A percentile compares a stretch with the other conserved stretches of the same genome.
Conservation (phyloP, 2,888 invertebrate genomes). For the Philaethria dido region DNA sequence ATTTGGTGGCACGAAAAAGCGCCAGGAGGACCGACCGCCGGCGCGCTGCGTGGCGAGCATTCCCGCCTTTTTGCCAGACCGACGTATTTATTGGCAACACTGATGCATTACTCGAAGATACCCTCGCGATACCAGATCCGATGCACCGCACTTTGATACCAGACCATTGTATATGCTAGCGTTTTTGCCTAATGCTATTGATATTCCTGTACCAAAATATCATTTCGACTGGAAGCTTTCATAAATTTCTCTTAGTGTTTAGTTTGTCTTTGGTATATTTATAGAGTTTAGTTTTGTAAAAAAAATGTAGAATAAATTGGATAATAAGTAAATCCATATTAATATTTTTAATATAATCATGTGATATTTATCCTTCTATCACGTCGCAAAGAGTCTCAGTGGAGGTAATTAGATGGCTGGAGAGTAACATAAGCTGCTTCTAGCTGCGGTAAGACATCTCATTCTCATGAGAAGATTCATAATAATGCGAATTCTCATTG, state of each 20-base stretch:
- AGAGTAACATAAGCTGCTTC: no score
- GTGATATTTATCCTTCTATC: no score
- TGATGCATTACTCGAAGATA: slow-evolving; percentile 56
- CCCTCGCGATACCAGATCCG: slow-evolving; percentile 67
- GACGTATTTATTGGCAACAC: slow-evolving; percentile 77
- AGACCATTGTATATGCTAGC: slow-evolving; percentile 69
- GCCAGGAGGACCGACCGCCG: slow-evolving; percentile 64
- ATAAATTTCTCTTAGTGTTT: slow-evolving; percentile 21
- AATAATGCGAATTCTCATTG: no score
- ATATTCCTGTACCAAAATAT: slow-evolving; percentile 66
- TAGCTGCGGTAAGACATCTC: no score
- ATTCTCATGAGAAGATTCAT: no score
- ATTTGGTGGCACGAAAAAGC: slow-evolving; percentile 66
- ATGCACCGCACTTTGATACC: slow-evolving; percentile 68
- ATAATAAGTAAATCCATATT: no score
- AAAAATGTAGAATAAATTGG: background rate
- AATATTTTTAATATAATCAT: no score
- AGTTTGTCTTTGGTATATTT: slow-evolving; percentile 6
- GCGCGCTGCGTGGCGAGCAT: slow-evolving; percentile 62
- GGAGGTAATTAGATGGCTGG: no score
- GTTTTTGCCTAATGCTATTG: slow-evolving; percentile 59
- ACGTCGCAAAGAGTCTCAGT: no score
- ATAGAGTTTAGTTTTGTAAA: background rate
- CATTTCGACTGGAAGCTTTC: slow-evolving; percentile 61
- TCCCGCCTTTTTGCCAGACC: slow-evolving; percentile 73